A percentile compares a stretch with the other conserved stretches of the same genome.
Conservation (phyloP, 53 echinoderm and acorn worm species). For the Luidia sarsii region DNA sequence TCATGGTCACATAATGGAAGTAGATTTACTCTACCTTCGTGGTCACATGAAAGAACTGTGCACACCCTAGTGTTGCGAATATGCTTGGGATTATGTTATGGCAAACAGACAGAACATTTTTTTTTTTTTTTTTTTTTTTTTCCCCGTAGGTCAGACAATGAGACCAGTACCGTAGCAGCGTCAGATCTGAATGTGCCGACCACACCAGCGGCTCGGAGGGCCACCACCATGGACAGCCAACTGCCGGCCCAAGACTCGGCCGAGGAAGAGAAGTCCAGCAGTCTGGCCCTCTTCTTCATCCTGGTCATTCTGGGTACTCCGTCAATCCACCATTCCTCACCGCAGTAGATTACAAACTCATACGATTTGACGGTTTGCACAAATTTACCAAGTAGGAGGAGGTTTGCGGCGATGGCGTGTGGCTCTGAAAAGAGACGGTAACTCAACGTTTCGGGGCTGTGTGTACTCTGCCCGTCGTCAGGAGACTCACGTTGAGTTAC, state of each 20-base stretch:
- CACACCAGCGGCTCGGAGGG: constrained; percentile 25
- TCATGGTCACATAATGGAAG: too few species aligned
- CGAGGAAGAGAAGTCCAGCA: constrained; percentile 77
- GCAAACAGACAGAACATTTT: too few species aligned
- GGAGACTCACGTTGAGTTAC: too few species aligned
- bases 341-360: neutral
- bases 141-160: neutral
- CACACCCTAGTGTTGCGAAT: too few species aligned
- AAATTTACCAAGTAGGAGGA: neutral
- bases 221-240: constrained; percentile 64
- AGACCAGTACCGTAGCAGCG: neutral
- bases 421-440: too few species aligned
- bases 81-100: too few species aligned
- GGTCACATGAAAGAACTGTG: too few species aligned
- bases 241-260: constrained; percentile 79
- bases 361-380: neutral
- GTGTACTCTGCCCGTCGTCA: too few species aligned
- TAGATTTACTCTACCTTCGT: too few species aligned
- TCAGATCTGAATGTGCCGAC: neutral
- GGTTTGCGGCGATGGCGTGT: neutral
- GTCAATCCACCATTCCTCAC: too few species aligned
- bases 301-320: constrained; percentile 76
- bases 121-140: neutral
- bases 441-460: too few species aligned
- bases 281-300: constrained; percentile 89